phyloP scores from a whole-genome alignment of 2,797 vertebrate species.

The Pangasius larnaudii region DNA sequence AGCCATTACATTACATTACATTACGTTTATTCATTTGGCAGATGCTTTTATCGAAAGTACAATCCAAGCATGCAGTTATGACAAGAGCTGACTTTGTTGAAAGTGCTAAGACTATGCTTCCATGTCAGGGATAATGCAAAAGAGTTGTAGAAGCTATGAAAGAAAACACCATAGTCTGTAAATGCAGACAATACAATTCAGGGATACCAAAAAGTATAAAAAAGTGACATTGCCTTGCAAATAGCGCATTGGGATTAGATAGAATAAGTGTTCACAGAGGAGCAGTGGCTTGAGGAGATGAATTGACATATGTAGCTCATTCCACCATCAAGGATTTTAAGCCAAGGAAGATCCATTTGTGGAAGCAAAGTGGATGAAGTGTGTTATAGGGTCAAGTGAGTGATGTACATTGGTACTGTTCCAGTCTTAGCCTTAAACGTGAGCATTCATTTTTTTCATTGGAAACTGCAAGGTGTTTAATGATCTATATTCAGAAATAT shows the following conservation, averaged over 20 bases:
- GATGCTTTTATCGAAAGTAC: constrained; percentile 32
- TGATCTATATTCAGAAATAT: background rate
- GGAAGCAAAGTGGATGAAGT: background rate
- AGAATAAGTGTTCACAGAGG: background rate
- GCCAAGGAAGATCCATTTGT: background rate
- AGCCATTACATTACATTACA: constrained; percentile 34
- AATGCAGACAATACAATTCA: background rate
- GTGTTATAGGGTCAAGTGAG: background rate
- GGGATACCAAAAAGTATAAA: background rate
- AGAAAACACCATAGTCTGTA: background rate
- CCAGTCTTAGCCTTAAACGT: background rate
- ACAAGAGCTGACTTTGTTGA: constrained; percentile 23
- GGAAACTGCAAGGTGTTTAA: background rate
- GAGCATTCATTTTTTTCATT: background rate
- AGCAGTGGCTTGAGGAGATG: background rate
- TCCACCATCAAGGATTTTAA: background rate
- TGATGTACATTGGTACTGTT: background rate
- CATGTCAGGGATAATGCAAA: constrained; percentile 15
- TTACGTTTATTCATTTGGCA: constrained; percentile 36
- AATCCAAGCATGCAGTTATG: constrained; percentile 32
- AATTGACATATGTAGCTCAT: too few relatives aligned
- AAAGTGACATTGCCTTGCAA: background rate
- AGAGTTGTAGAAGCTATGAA: constrained; percentile 8
- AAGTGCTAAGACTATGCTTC: constrained; percentile 2
- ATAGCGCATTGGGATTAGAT: background rate